These are phyloP conservation scores for Rhabdomys dilectus DNA, from an alignment of 2,113 vertebrate genomes.

Conservation along the genomic window DNA sequence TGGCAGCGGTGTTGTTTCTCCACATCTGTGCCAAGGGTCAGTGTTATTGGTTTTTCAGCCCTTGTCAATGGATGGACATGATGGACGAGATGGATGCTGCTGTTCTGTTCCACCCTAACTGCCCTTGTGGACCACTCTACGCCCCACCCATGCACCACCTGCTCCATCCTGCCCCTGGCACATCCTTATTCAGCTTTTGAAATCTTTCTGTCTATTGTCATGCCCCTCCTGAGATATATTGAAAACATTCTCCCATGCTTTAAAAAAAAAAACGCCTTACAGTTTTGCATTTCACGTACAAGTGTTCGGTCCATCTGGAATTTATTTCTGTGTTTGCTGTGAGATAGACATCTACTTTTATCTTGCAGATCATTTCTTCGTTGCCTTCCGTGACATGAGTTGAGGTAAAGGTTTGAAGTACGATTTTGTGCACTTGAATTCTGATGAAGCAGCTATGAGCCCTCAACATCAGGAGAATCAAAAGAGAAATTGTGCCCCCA, in stretches of 20 bases:
- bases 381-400: background rate
- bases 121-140: fast-evolving
- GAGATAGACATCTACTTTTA: slow-evolving; percentile 70
- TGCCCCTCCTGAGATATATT: background rate
- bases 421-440: background rate
- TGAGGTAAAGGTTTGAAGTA: background rate
- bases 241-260: slow-evolving; percentile 45
- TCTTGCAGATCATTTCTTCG: background rate
- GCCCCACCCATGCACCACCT: background rate
- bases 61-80: fast-evolving
- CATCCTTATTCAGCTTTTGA: background rate
- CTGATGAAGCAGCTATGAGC: background rate
- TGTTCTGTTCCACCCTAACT: fast-evolving
- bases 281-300: slow-evolving; percentile 6
- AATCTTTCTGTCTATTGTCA: background rate
- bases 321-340: slow-evolving; percentile 40
- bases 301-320: slow-evolving; percentile 66
- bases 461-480: background rate
- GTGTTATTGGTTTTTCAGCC: fast-evolving
- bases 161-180: background rate
- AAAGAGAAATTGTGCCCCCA: background rate
- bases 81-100: fast-evolving
- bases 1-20: background rate
- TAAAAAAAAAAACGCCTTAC: background rate
- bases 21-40: fast-evolving